Base-by-base conservation (phyloP, 2,888 invertebrate genomes). In the Drosophila subquinaria region DNA sequence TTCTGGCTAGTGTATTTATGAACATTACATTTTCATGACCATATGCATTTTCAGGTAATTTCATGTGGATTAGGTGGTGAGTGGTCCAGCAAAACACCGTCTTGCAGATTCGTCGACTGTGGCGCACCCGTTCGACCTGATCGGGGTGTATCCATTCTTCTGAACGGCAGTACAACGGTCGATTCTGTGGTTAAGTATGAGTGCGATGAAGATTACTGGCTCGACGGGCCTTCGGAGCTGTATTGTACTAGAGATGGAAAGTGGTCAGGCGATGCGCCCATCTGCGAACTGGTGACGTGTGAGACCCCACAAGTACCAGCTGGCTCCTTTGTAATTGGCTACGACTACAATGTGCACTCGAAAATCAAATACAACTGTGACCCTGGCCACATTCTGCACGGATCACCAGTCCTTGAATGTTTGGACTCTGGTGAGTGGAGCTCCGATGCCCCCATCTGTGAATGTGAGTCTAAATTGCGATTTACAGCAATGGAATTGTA, bases 291-390 rank as follows among this genome's bases (percentile, higher is more conserved):
- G 88, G 97, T 97, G 67, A 95, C 96, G 0, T 98, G 98, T 90
- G 95, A 96, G 38, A 96, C 97, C 78, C 98, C 98, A 0, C 96
- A 97, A 85, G 96, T 97, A 0, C 97, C 97, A 0, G 93, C 96
- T 0, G 97, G 97, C 8, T 96, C 97, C 9, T 97, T 96, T 92
- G 97, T 98, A 69, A 96, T 97, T 17, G 97, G 97, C 0, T 97
- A 97, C 90, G 97, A 97, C 90, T 96, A 97, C 90, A 97, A 97
- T 90, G 95, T 98, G 0, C 97, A 97, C 92, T 97, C 97, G 0
- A 95, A 95, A 35, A 97, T 98, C 51, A 96, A 97, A 90, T 98
- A 97, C 92, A 96, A 97, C 89, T 98, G 98, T 91, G 97, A 97
- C 91, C 94, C 95, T 0, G 98, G 98, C 0, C 96, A 97, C 91